Percentiles rank a stretch among this genome's conserved stretches.
These are phyloP conservation scores for Gadopsis bispinosus DNA, from an alignment of 2,797 vertebrate genomes.

Conservation along the genomic window DNA sequence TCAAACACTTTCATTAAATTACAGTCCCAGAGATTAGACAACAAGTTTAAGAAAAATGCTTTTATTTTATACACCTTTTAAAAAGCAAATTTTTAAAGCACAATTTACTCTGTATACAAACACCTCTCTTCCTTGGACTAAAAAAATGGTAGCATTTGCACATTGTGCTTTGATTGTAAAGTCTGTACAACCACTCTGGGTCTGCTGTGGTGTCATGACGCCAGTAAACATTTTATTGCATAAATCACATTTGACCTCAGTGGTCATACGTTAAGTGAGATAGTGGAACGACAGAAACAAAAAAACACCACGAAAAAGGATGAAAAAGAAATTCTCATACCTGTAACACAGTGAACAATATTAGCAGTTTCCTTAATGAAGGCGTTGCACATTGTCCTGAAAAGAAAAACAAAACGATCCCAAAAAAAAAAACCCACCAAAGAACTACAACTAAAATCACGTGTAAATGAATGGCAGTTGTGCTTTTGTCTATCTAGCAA, in stretches of 20 bases:
- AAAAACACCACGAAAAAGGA: constrained; percentile 34
- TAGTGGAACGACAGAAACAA: constrained; percentile 50
- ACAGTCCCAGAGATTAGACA: constrained; percentile 17
- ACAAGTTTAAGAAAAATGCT: constrained; percentile 84
- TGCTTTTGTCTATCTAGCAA: constrained; percentile 86
- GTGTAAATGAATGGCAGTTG: constrained; percentile 75
- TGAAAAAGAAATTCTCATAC: constrained; percentile 40
- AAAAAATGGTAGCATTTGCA: constrained; percentile 95
- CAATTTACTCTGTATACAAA: constrained; percentile 93
- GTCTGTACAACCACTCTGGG: constrained; percentile 91
- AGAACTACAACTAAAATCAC: constrained; percentile 41
- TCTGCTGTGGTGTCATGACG: constrained; percentile 83
- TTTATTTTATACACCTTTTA: constrained; percentile 94
- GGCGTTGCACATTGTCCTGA: constrained; percentile 78
- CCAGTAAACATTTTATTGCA: constrained; percentile 98
- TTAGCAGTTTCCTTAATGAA: constrained; percentile 87
- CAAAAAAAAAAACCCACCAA: constrained; percentile 39
- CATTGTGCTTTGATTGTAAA: constrained; percentile 97
- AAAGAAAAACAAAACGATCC: constrained; percentile 51
- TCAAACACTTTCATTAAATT: not conserved
- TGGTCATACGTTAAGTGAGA: constrained; percentile 80
- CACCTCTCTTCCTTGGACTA: constrained; percentile 86
- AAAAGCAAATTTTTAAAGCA: constrained; percentile 94
- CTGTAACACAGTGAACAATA: constrained; percentile 79
- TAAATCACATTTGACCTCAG: constrained; percentile 91